Base-by-base conservation (phyloP, 2,888 invertebrate genomes). In the Formica aserva region DNA sequence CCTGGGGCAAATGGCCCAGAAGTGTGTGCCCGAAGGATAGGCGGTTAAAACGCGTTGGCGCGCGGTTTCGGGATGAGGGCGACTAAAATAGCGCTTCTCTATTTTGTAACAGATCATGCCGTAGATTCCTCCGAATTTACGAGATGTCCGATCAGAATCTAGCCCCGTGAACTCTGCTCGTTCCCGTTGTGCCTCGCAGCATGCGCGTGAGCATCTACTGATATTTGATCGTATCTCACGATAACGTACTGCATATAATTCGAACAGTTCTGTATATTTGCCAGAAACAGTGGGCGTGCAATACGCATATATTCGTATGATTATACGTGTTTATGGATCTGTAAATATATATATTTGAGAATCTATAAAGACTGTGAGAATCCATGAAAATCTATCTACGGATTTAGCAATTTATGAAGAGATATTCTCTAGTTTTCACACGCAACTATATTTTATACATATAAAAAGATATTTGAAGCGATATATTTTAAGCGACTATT, bases 121-220 rank as follows among this genome's bases (percentile, higher is more conserved):
- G 62, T 65, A 63, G 81, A 82, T 81, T 75, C 75, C 75, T 18
- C 62, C 63, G 60, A 71, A 80, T 80, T 83, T 78, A 66, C 32
- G 71, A 62, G 80, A 71, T 32, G 83, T 63, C 48, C 78, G 83
- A 78, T 66, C 52, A n/a, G 78, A 78, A 82, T 76, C 82, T 71
- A 80, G 18, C 32, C 69, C 69, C 15, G 38, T 22, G 52, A 52
- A 52, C 67, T 41, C 67, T n/a, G 60, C 71, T 60, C 71, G 60
- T 57, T 65, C 63, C 52, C 63, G 48, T 18, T 45, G 62, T 18
- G 22, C 45, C 38, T 26, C 75, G 63, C 13, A 32, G 15, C 72
- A 35, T 26, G 74, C 38, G 26, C 48, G 57, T 22, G 55, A 18
- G 45, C 71, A 22, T 71, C 60, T 71, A 80, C 57, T 32, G 72